A percentile compares a stretch with the other conserved stretches of the same genome.
Conservation (phyloP, 37 sponge, comb jelly and placozoan genomes). For the Mnemiopsis leidyi region DNA sequence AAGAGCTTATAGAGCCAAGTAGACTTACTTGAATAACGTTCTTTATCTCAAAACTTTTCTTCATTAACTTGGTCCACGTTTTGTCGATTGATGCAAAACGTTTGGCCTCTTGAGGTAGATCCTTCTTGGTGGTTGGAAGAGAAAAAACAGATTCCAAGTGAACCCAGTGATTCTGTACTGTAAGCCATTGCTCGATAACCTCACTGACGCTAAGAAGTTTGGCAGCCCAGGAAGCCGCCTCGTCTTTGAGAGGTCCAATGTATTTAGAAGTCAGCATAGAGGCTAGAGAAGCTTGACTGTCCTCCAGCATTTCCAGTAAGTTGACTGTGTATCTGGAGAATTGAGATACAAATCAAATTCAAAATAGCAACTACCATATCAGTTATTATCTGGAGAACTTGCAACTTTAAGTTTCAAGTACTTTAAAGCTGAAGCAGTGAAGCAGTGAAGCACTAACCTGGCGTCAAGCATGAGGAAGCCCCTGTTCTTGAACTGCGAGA, state of each 20-base stretch:
- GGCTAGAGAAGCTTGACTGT: slow-evolving; percentile 74
- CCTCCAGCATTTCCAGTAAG: slow-evolving; percentile 84
- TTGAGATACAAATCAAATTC: not conserved
- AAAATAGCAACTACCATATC: not conserved
- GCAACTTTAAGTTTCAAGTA: no score
- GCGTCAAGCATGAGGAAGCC: slow-evolving; percentile 71
- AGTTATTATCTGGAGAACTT: no score
- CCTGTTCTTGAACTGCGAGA: slow-evolving; percentile 72
- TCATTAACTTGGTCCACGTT: slow-evolving; percentile 81
- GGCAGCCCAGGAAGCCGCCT: slow-evolving; percentile 78
- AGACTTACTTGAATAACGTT: slow-evolving; percentile 75
- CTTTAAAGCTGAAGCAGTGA: no score
- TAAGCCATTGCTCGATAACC: slow-evolving; percentile 82
- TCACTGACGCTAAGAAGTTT: slow-evolving; percentile 76
- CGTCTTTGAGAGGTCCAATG: slow-evolving; percentile 77
- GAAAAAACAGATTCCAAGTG: slow-evolving; percentile 82
- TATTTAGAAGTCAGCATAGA: slow-evolving; percentile 79
- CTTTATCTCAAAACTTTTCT: slow-evolving; percentile 67
- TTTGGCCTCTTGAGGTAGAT: slow-evolving; percentile 77
- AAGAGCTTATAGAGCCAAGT: no score
- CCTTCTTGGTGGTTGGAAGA: slow-evolving; percentile 67
- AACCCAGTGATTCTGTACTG: slow-evolving; percentile 84
- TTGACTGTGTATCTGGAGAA: slow-evolving; percentile 70
- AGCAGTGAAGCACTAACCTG: slow-evolving; percentile 12
- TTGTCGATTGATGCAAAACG: slow-evolving; percentile 72